A percentile compares a stretch with the other conserved stretches of the same genome.
Conservation (phyloP, 2,888 invertebrate species). For the Acleris emargana region DNA sequence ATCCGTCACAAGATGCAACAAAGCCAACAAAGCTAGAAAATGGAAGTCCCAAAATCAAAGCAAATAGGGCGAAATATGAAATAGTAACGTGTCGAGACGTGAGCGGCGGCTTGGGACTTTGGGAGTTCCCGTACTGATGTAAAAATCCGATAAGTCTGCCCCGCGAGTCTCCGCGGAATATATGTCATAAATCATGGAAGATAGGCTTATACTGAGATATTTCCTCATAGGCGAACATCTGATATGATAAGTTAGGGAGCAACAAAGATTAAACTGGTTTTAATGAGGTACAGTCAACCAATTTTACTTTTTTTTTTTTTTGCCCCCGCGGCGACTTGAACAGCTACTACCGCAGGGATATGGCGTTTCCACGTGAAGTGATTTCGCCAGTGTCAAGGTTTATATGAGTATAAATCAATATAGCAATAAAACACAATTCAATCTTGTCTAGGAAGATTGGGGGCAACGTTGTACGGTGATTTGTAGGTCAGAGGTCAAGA, state of each 20-base stretch:
- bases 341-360: too few species aligned
- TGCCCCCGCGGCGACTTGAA: too few species aligned
- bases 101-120: constrained; percentile 11
- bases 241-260: constrained; percentile 6
- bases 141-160: constrained; percentile 32
- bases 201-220: constrained; percentile 21
- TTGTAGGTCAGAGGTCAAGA: too few species aligned
- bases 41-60: constrained; percentile 14
- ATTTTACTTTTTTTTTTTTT: too few species aligned
- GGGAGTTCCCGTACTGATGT: constrained; percentile 31
- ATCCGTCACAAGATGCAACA: not conserved
- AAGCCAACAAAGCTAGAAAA: not conserved
- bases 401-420: too few species aligned
- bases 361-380: too few species aligned
- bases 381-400: too few species aligned
- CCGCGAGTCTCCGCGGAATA: constrained; percentile 16
- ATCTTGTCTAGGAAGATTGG: too few species aligned
- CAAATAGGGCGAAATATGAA: constrained; percentile 19
- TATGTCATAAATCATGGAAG: constrained; percentile 30
- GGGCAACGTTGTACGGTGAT: too few species aligned
- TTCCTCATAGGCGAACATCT: constrained; percentile 12
- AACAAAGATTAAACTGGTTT: constrained; percentile 1
- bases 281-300: not conserved
- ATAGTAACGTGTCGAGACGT: constrained; percentile 15
- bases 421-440: too few species aligned